Evolutionary conservation across 1,140 invertebrate species (phyloP), one percentile per base, ranked within the genome.

Genomic region (Solenopsis fugax): DNA sequence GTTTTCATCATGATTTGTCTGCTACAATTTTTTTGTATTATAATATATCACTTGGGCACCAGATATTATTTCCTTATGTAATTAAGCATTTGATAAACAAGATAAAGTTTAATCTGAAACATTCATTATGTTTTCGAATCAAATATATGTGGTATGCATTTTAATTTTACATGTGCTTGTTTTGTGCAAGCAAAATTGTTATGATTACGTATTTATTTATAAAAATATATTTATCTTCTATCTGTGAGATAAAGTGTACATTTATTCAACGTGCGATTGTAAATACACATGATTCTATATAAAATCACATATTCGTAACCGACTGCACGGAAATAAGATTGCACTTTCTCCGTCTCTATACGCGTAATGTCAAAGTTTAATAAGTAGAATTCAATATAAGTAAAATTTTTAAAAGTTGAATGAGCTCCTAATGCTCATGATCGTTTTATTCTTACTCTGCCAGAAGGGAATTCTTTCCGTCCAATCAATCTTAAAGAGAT

Each of bases 401-500:
- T 84, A 75, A n/a, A 75, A 75, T 84, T 75, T 60, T 75, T 60
- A 73, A 84, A 84, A 75, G 80, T 60, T 84, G 69, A 84, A 84
- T 75, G 80, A 75, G 69, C 69, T 75, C 29, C 72, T 84, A 84
- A 84, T 84, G 69, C 54, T 2, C 41, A 24, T 24, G 41, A 75
- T 75, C n/a, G 54, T 84, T 84, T 84, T 75, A 60, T 75, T 84
- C 45, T 60, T 75, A 73, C 1, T 60, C 54, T n/a, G 21, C 16
- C 64, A 71, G 29, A 50, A 71, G 48, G 29, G 80, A 84, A 84
- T 84, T 60, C 54, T 84, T 82, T 84, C 54, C 80, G 48, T 84
- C 56, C 69, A 73, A 84, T 84, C 80, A 84, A 58, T 84, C 80
- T 84, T 84, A 73, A 84, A 75, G 69, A 84, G 80, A 84, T 84